phyloP scores from a whole-genome alignment of 2,888 invertebrate genomes.

The Frankliniella fusca region DNA sequence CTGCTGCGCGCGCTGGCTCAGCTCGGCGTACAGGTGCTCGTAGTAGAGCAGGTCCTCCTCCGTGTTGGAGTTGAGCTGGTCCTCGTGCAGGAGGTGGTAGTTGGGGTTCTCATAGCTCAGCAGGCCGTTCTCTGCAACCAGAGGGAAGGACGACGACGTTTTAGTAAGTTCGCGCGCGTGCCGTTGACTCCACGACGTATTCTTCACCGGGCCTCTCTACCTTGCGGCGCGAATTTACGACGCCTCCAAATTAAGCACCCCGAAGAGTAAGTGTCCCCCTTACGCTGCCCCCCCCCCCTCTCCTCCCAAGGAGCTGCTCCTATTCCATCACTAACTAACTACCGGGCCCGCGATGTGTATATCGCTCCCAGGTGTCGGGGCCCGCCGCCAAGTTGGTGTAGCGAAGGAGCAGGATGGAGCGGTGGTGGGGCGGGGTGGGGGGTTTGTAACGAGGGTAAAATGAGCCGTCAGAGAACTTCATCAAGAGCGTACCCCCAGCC shows the following conservation, averaged over 20 bases:
- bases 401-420: no score
- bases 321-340: no score
- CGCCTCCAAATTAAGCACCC: neutral
- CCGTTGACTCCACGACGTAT: no score
- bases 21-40: constrained; percentile 62
- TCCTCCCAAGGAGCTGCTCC: neutral
- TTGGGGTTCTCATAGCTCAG: constrained; percentile 89
- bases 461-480: neutral
- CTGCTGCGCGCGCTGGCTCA: constrained; percentile 55
- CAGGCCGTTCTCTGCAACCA: constrained; percentile 75
- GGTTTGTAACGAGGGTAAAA: neutral
- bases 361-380: no score
- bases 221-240: neutral
- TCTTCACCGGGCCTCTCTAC: no score
- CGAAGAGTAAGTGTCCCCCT: neutral
- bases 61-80: constrained; percentile 65
- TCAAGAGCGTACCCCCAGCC: neutral
- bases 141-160: neutral
- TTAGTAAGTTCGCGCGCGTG: no score
- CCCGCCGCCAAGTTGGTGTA: no score
- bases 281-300: neutral
- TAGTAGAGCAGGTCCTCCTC: constrained; percentile 61
- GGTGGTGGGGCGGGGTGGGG: no score
- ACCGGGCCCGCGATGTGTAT: no score
- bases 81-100: constrained; percentile 76